Base-by-base conservation (phyloP, 2,113 vertebrate genomes). In the Triplophysa siluroides region DNA sequence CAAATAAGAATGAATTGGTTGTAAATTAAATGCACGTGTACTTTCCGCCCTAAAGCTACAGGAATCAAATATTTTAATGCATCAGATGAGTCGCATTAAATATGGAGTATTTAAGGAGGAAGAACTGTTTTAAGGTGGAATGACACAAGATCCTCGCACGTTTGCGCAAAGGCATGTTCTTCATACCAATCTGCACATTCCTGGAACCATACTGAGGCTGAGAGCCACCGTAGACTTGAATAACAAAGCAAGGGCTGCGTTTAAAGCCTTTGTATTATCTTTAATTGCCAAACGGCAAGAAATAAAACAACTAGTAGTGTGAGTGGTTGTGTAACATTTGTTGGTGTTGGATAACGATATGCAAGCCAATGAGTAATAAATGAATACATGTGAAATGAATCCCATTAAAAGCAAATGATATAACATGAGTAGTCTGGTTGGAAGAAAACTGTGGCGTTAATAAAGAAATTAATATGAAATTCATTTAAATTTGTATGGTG, bases 121-220 rank as follows among this genome's bases (percentile, higher is more conserved):
- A 38, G 41, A 47, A 47, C 9, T 43, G 29, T 26, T 71, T 19
- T 33, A n/a, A 71, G 50, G 26, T 38, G 58, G n/a, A 73, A 19
- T 73, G 29, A 73, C 71, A 23, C 54, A 47, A 63, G 73, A 75
- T 63, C 41, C 41, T 62, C 41, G 26, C 29, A 75, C 24, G 71
- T 43, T 74, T 74, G 71, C 4, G n/a, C 54, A 9, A 75, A 75
- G 72, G 72, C 73, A 29, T 75, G 75, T 54, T 77, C 19, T 77
- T 77, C 75, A 77, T 77, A 38, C 45, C 45, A 54, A 13, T 18
- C 45, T 19, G 13, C 45, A 66, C 75, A 77, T 65, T 77, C 75
- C 19, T 38, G 61, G 1, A 65, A 23, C 45, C 75, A 24, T 77
- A 23, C 62, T 54, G 62, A 75, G 73, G 12, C 23, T 4, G 43